Base-by-base conservation (phyloP, 2,888 invertebrate genomes). In the Euclidia mi region DNA sequence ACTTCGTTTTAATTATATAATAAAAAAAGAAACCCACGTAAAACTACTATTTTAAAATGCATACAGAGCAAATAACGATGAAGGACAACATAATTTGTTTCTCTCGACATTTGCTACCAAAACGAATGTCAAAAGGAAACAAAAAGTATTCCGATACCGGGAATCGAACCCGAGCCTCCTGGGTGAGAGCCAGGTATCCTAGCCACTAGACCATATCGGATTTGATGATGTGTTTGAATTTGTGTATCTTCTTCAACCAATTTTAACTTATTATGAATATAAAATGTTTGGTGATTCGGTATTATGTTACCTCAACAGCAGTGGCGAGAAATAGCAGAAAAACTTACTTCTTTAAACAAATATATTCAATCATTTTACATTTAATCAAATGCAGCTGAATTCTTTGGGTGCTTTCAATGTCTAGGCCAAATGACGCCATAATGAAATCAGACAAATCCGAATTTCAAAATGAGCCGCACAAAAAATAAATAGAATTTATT, bases 131-230 rank as follows among this genome's bases (percentile, higher is more conserved):
- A 7, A 9, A 40, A 49, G 53, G 20, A 40, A 32, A 0, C 45
- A 72, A 81, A 78, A 71, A 48, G 3, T 41, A 52, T 82, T 82
- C 82, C 82, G 81, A 81, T 83, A 83, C 84, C 94, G 94, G 94
- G 94, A 94, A 94, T 95, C 94, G 95, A 95, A 95, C 95, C 95
- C 95, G 95, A 92, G 94, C 94, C 94, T 94, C 95, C 95, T 95
- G 95, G 95, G 95, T 96, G 95, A 95, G 95, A 95, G 95, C 95
- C 95, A 95, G 95, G 95, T 95, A 96, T 96, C 95, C 95, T 96
- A 95, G 95, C 95, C 95, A 95, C 95, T 95, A 95, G 95, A 95
- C 95, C 95, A 95, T 95, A 95, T 81, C 83, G 82, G 82, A 82
- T 66, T 3, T 29, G 20, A 6, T 56, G 4, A 0, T 0, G 0